A percentile compares a stretch with the other conserved stretches of the same genome.
phyloP scores from a whole-genome alignment of 2,113 vertebrate genomes.

The Paraplagusia blochii region DNA sequence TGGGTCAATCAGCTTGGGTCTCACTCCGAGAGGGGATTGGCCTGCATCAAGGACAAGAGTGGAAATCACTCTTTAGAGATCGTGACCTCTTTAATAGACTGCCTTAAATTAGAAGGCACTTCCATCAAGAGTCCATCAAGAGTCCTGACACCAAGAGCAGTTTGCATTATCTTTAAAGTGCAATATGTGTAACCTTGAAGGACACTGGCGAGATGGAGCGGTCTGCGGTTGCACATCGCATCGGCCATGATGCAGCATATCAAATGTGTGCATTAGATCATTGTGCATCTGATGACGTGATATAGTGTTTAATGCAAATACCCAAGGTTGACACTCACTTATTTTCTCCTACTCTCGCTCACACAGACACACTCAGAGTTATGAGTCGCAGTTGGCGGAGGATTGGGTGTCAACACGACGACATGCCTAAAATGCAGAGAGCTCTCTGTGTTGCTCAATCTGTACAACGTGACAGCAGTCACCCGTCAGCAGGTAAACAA shows the following conservation, averaged over 20 bases:
- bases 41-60: conserved; percentile 26
- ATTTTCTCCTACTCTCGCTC: conserved; percentile 6
- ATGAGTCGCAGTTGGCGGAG: conserved; percentile 6
- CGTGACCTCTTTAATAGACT: conserved; percentile 32
- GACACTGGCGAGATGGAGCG: conserved; percentile 27
- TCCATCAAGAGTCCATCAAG: conserved; percentile 30
- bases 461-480: conserved; percentile 13
- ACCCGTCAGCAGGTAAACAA: conserved; percentile 40
- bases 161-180: conserved; percentile 55
- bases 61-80: conserved; percentile 6
- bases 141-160: conserved; percentile 35
- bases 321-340: conserved; percentile 39
- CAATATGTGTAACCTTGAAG: conserved; percentile 49
- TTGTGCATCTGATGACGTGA: conserved; percentile 23
- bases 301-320: conserved; percentile 42
- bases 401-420: conserved; percentile 46
- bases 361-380: conserved; percentile 8
- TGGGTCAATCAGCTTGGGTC: conserved; percentile 8
- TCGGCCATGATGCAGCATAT: conserved; percentile 36
- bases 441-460: conserved; percentile 6
- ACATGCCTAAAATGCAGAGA: conserved; percentile 24
- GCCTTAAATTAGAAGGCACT: conserved; percentile 30
- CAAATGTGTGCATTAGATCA: conserved; percentile 24
- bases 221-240: conserved; percentile 16
- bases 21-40: conserved; percentile 5